Base-by-base conservation (phyloP, 2,113 vertebrate species). In the Lagopus leucura region DNA sequence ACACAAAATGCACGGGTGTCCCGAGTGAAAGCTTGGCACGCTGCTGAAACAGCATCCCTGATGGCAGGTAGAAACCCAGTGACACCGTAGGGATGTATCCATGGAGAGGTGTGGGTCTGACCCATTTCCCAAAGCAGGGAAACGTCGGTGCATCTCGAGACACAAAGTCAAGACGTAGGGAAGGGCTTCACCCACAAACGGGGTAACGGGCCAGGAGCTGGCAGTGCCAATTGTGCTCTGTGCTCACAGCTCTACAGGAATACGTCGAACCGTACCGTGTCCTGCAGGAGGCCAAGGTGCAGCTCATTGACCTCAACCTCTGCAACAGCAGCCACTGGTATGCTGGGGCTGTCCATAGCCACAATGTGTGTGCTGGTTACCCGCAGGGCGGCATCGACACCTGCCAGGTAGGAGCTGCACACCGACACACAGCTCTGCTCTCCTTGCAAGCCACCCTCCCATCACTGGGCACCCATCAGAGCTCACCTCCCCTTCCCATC, bases 211-310 rank as follows among this genome's bases (percentile, higher is more conserved):
- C 28, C 32, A 4, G 0, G 0, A 50, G 50, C 34, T 71, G 34
- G 25, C 2, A 2, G 13, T 21, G 13, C 45, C 91, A 42, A 77
- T 70, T 67, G 25, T 27, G 34, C 47, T 75, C 42, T 90, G 6
- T 86, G 52, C 34, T 71, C 58, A 72, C 84, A 92, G 94, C 76
- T 64, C 54, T 30, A 30, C 52, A 54, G 52, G 27, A 25, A 50
- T 54, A 54, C 5, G 27, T 54, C 0, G n/a, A 82, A 28, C 52
- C 52, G 4, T 28, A 54, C 13, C 52, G 54, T 13, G 4, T 79
- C 14, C 90, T 94, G 19, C 80, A 94, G 76, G 92, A 95, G 80
- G 94, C 87, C 38, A 22, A 24, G 57, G 94, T 92, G 19, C 5
- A 4, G 10, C 84, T 94, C 45, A 79, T 90, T 2, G 1, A 4